Evolutionary conservation across 1,140 invertebrate genomes (phyloP).

Genomic region (Halotydeus destructor): DNA sequence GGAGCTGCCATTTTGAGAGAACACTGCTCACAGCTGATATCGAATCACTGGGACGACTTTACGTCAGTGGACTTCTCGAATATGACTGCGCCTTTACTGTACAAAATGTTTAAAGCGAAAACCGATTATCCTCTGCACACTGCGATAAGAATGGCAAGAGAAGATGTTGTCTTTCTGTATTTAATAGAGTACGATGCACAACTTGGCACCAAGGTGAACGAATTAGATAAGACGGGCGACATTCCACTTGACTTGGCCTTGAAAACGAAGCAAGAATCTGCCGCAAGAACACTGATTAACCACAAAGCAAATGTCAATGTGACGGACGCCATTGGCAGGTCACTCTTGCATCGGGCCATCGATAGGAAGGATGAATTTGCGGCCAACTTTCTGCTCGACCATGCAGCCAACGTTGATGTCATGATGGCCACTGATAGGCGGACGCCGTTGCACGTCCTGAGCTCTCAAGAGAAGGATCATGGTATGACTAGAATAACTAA

Average conservation of each 20-base stretch:
- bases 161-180: slow-evolving; percentile 84
- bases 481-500: slow-evolving; percentile 34
- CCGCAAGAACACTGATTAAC: slow-evolving; percentile 59
- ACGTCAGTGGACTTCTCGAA: slow-evolving; percentile 71
- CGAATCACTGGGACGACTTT: slow-evolving; percentile 82
- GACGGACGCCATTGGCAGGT: slow-evolving; percentile 45
- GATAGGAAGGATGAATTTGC: slow-evolving; percentile 38
- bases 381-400: slow-evolving; percentile 31
- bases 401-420: slow-evolving; percentile 30
- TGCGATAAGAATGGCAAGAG: slow-evolving; percentile 58
- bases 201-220: slow-evolving; percentile 39
- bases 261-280: slow-evolving; percentile 43
- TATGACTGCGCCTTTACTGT: slow-evolving; percentile 70
- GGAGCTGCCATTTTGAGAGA: slow-evolving; percentile 49
- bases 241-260: slow-evolving; percentile 68
- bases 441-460: slow-evolving; percentile 57
- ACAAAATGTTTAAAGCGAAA: slow-evolving; percentile 73
- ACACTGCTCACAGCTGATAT: slow-evolving; percentile 73
- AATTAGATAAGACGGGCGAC: slow-evolving; percentile 53
- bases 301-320: slow-evolving; percentile 60
- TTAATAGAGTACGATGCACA: slow-evolving; percentile 67
- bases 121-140: slow-evolving; percentile 67
- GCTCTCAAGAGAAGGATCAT: slow-evolving; percentile 26
- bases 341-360: slow-evolving; percentile 62
- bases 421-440: slow-evolving; percentile 36